Conservation (phyloP, 2,888 invertebrate species). For the Crematogaster levior region DNA sequence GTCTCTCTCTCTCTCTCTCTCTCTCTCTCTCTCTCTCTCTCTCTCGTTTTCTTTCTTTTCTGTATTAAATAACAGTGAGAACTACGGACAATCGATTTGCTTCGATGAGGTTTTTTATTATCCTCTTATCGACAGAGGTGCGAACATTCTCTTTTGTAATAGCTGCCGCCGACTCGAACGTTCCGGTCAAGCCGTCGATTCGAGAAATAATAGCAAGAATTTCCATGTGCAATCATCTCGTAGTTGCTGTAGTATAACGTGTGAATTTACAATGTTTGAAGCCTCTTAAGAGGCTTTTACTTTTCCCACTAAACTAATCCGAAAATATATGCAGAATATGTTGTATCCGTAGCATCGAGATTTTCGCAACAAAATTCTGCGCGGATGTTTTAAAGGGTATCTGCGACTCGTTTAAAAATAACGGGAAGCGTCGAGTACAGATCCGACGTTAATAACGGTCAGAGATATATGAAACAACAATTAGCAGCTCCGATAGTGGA, state of each 20-base stretch:
- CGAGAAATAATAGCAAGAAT: not conserved
- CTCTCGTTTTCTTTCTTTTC: no score
- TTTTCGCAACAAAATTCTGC: not conserved
- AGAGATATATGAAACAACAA: conserved; percentile 8
- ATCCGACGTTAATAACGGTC: not conserved
- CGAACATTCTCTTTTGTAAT: conserved; percentile 23
- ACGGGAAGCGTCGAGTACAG: not conserved
- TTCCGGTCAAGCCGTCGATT: conserved; percentile 16
- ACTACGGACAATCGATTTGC: conserved; percentile 24
- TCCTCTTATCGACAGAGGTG: conserved; percentile 18
- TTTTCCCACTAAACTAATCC: not conserved
- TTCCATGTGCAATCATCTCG: not conserved
- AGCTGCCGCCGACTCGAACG: not conserved
- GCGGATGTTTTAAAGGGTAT: not conserved
- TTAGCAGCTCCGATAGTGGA: not conserved
- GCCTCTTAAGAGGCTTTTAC: not conserved
- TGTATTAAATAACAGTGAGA: not conserved
- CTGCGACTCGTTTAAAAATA: not conserved
- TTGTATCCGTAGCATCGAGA: not conserved
- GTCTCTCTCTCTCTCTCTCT: no score
- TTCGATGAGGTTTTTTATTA: conserved; percentile 9
- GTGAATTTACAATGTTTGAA: not conserved
- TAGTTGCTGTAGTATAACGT: not conserved
- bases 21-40: no score
- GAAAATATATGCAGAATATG: no score